Evolutionary conservation across 1,140 invertebrate genomes (phyloP).

Genomic region (Frieseomelitta varia): DNA sequence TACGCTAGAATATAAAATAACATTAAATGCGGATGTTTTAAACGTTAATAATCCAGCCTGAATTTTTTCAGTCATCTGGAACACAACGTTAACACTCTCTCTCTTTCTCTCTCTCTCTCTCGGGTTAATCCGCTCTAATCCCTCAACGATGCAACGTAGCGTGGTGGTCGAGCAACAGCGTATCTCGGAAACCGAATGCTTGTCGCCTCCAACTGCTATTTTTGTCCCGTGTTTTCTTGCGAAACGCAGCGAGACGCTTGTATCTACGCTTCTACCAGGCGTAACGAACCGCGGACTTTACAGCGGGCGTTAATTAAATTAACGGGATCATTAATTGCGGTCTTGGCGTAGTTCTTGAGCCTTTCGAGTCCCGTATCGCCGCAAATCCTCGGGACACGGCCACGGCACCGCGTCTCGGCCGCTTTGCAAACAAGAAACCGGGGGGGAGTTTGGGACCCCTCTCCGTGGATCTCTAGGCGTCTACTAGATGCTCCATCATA

Average conservation of each 20-base stretch:
- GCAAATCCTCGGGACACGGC: slow-evolving; percentile 35
- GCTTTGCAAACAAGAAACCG: not conserved
- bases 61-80: no score
- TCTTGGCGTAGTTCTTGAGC: slow-evolving; percentile 21
- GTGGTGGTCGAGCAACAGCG: not conserved
- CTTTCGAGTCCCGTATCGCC: slow-evolving; percentile 20
- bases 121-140: not conserved
- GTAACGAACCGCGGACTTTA: slow-evolving; percentile 51
- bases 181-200: not conserved
- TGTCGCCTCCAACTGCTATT: slow-evolving; percentile 14
- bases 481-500: not conserved
- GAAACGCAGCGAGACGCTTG: not conserved
- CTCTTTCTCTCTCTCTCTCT: no score
- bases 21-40: no score
- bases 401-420: not conserved
- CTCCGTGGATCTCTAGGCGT: no score
- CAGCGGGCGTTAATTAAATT: slow-evolving; percentile 61
- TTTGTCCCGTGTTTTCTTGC: slow-evolving; percentile 1
- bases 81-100: no score
- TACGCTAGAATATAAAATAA: no score
- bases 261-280: slow-evolving; percentile 2
- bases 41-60: no score
- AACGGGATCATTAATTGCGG: slow-evolving; percentile 63
- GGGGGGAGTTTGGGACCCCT: not conserved
- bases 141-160: no score